These are phyloP conservation scores for Sebastiscus albofasciatus DNA, from an alignment of 2,797 vertebrate genomes.

Conservation along the genomic window DNA sequence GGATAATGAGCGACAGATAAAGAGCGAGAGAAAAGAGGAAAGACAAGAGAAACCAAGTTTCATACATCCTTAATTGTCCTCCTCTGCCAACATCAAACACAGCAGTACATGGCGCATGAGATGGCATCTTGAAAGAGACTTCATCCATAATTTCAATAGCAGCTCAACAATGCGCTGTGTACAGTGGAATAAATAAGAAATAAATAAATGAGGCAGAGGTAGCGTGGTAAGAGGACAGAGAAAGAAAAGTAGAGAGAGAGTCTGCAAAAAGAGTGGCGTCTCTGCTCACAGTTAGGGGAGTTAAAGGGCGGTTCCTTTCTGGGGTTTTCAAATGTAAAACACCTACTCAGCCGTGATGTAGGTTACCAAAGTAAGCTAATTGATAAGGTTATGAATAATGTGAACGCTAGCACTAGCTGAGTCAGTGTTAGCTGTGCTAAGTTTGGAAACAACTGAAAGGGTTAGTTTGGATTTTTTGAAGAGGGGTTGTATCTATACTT, in stretches of 20 bases:
- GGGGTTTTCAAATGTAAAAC: no score
- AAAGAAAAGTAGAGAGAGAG: not conserved
- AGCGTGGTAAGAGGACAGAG: not conserved
- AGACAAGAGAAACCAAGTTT: constrained; percentile 27
- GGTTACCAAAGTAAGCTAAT: no score
- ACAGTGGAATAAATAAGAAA: constrained; percentile 39
- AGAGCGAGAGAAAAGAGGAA: constrained; percentile 4
- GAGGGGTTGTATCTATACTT: no score
- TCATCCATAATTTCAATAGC: constrained; percentile 55
- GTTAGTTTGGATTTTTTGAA: no score
- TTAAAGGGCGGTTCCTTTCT: no score
- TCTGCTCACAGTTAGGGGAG: constrained; percentile 8
- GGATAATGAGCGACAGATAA: constrained; percentile 36
- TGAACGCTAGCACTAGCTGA: no score
- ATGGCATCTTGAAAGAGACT: constrained; percentile 65
- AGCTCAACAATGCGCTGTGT: constrained; percentile 34
- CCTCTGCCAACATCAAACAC: constrained; percentile 55
- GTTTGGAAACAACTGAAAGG: no score
- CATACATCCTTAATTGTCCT: constrained; percentile 64
- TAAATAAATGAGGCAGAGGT: constrained; percentile 12
- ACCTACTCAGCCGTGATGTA: no score
- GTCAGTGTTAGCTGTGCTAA: no score
- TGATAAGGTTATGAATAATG: no score
- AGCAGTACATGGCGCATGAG: constrained; percentile 2
- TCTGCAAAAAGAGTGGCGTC: constrained; percentile 9